Percentiles rank a stretch among this genome's conserved stretches.
Evolutionary conservation across 1,140 invertebrate genomes (phyloP).

Genomic region (Argopecten irradians): DNA sequence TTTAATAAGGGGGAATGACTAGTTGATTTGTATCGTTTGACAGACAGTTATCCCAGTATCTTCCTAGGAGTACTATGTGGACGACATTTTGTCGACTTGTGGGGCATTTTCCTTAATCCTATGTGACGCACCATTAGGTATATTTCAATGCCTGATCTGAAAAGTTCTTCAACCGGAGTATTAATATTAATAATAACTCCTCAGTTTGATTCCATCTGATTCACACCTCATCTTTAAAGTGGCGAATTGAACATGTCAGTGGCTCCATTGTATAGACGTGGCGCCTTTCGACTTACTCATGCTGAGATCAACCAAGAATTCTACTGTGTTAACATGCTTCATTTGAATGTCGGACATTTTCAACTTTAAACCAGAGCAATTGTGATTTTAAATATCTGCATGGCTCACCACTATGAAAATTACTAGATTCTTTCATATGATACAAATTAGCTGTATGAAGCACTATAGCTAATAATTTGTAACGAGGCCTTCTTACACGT

Average conservation of each 20-base stretch:
- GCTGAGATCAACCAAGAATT: background rate
- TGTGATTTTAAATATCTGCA: slow-evolving; percentile 12
- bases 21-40: background rate
- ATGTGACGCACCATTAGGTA: slow-evolving; percentile 13
- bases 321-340: slow-evolving; percentile 8
- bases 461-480: background rate
- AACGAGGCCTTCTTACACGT: background rate
- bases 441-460: slow-evolving; percentile 12
- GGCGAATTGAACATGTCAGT: background rate
- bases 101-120: background rate
- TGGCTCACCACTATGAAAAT: background rate
- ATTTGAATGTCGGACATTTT: slow-evolving; percentile 18
- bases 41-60: too few relatives aligned
- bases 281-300: background rate
- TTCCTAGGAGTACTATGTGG: background rate
- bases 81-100: background rate
- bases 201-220: background rate
- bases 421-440: background rate
- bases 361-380: background rate
- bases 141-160: background rate
- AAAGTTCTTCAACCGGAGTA: slow-evolving; percentile 8
- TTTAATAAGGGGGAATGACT: background rate
- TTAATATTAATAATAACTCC: slow-evolving; percentile 5
- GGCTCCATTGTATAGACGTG: background rate
- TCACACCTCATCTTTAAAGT: slow-evolving; percentile 1